Percentiles rank a stretch among this genome's conserved stretches.
phyloP scores from a whole-genome alignment of 2,888 invertebrate species.

The Teleogryllus oceanicus region DNA sequence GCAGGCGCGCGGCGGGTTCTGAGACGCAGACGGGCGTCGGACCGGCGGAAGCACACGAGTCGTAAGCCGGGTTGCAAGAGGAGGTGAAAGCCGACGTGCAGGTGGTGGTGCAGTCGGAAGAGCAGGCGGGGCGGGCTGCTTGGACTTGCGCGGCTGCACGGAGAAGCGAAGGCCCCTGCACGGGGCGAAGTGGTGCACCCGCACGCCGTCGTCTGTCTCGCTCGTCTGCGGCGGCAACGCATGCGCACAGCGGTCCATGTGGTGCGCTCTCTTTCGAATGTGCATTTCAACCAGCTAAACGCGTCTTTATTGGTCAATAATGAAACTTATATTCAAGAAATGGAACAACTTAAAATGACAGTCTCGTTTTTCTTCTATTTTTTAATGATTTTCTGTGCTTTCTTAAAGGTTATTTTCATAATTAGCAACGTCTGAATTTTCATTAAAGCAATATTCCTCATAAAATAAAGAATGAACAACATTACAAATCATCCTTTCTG shows the following conservation, averaged over 20 bases:
- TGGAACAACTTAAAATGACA: too few relatives aligned
- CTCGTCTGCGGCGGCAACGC: neutral
- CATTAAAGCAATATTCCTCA: too few relatives aligned
- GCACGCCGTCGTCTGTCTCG: neutral
- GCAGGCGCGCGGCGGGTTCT: neutral
- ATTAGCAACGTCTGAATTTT: too few relatives aligned
- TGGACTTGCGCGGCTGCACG: neutral
- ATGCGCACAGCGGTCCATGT: neutral
- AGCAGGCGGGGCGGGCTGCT: neutral
- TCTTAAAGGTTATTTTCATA: too few relatives aligned
- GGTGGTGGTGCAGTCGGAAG: neutral
- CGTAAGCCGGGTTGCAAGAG: neutral
- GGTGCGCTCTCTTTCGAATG: neutral
- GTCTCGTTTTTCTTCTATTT: too few relatives aligned
- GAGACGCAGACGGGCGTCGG: neutral
- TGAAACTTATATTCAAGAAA: too few relatives aligned
- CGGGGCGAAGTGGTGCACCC: neutral
- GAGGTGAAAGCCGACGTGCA: neutral
- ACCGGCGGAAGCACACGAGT: neutral
- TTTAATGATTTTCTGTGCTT: too few relatives aligned
- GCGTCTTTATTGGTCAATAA: too few relatives aligned
- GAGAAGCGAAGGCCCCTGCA: neutral
- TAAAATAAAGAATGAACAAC: too few relatives aligned
- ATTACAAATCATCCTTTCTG: too few relatives aligned
- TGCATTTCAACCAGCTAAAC: too few relatives aligned